Evolutionary conservation across 2,113 vertebrate species (phyloP), one percentile per base, ranked within the genome.

Genomic region (Noctilio leporinus): DNA sequence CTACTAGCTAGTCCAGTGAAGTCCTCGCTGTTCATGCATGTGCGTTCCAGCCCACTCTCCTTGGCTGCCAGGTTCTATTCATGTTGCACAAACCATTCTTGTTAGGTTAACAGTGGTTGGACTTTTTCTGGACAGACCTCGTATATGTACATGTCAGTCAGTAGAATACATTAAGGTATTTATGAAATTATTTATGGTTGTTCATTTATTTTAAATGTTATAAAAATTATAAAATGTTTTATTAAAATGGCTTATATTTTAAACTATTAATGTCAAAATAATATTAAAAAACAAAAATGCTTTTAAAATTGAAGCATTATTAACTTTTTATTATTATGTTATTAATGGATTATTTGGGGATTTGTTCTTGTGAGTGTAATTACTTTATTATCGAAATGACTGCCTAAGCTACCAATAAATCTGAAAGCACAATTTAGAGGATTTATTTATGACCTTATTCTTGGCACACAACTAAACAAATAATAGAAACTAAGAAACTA

Each of bases 391-490:
- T 94, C 81, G 83, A 75, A 77, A 59, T 59, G 24, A 30, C 76
- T 83, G 62, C 55, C 77, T 85, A 64, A 65, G 35, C 77, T 92
- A 47, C 69, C 65, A 72, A 64, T 69, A 77, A 94, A 83, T 73
- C 80, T 94, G 64, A 38, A 93, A 92, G 33, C 65, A 70, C 55
- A 64, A 67, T 92, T 90, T 38, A 92, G 35, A 92, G 89, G 45
- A 73, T 81, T 95, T 59, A 84, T 88, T 91, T 24, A 67, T 93
- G 40, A 84, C 47, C n/a, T 91, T 93, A 86, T 83, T 84, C 43
- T 70, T 82, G 28, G 43, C 51, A 40, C 82, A 64, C 30, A 92
- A 35, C n/a, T 62, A 77, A 82, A 85, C 45, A 85, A 84, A 67
- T 80, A 57, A 81, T 24, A 83, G 81, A 91, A 72, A 87, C 33